Percentiles rank a stretch among this genome's conserved stretches.
These are phyloP conservation scores for Drosophila punjabiensis DNA, from an alignment of 1,140 invertebrate genomes.

Conservation along the genomic window DNA sequence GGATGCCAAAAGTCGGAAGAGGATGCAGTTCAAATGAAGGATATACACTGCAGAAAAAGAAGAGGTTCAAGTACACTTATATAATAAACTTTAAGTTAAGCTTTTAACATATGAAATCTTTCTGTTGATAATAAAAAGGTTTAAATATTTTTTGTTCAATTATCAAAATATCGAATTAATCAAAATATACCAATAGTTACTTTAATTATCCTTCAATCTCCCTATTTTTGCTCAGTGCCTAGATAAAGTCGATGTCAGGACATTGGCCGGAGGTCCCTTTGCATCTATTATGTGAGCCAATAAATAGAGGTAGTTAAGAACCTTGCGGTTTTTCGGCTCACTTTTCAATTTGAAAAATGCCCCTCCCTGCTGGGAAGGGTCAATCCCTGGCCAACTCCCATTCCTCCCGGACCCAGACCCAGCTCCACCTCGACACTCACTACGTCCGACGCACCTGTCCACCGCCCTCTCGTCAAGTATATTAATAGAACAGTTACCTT, in stretches of 20 bases:
- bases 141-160: not conserved
- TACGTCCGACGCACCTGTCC: not conserved
- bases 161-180: no score
- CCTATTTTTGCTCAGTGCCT: not conserved
- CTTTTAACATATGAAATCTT: not conserved
- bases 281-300: slow-evolving; percentile 75
- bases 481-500: slow-evolving; percentile 35
- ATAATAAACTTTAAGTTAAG: not conserved
- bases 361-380: slow-evolving; percentile 1
- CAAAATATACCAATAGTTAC: not conserved
- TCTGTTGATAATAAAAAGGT: not conserved
- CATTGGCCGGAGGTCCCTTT: not conserved
- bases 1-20: slow-evolving; percentile 13
- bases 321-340: slow-evolving; percentile 73
- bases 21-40: not conserved
- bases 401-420: not conserved
- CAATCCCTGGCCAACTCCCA: not conserved
- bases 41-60: not conserved
- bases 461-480: not conserved
- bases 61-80: no score
- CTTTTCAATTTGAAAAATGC: slow-evolving; percentile 84
- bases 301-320: slow-evolving; percentile 84
- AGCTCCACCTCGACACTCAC: no score
- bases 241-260: not conserved
- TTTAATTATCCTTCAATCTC: not conserved